Percentiles rank a stretch among this genome's conserved stretches.
Evolutionary conservation across 2,888 invertebrate genomes (phyloP).

Genomic region (Lamproptera curius): DNA sequence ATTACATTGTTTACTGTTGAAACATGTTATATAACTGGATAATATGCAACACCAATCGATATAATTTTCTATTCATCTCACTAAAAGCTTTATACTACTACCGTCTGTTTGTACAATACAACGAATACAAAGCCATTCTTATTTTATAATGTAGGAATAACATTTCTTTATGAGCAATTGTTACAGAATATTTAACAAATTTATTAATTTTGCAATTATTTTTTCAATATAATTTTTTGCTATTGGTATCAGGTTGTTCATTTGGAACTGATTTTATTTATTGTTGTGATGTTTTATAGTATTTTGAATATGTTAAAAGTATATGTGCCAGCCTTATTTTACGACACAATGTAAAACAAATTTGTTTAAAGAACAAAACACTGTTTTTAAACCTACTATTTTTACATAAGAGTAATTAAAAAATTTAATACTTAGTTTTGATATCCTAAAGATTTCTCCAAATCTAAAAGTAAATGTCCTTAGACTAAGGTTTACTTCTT

Average conservation of each 20-base stretch:
- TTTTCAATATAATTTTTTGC: too few relatives aligned
- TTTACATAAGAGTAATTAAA: slow-evolving; percentile 6
- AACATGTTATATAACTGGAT: slow-evolving; percentile 24
- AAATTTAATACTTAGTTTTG: slow-evolving; percentile 14
- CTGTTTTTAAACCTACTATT: slow-evolving; percentile 1
- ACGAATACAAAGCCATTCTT: slow-evolving; percentile 46
- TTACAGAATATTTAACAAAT: not conserved
- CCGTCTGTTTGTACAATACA: slow-evolving; percentile 45
- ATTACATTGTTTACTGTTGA: slow-evolving; percentile 27
- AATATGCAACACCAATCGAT: slow-evolving; percentile 24
- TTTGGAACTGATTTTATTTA: slow-evolving; percentile 19
- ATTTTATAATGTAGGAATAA: slow-evolving; percentile 34
- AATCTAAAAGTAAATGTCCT: slow-evolving; percentile 16
- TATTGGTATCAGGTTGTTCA: too few relatives aligned
- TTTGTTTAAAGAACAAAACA: not conserved
- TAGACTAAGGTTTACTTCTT: slow-evolving; percentile 11
- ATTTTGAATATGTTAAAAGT: slow-evolving; percentile 1
- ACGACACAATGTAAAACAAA: not conserved
- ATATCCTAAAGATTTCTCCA: slow-evolving; percentile 14
- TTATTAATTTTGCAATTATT: too few relatives aligned
- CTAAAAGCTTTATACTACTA: slow-evolving; percentile 35
- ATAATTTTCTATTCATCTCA: slow-evolving; percentile 14
- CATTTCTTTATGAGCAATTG: slow-evolving; percentile 13
- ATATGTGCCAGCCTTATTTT: not conserved
- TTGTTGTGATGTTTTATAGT: slow-evolving; percentile 15